These are phyloP conservation scores for Mormoops blainvillei DNA, from an alignment of 2,113 vertebrate species.

Conservation along the genomic window DNA sequence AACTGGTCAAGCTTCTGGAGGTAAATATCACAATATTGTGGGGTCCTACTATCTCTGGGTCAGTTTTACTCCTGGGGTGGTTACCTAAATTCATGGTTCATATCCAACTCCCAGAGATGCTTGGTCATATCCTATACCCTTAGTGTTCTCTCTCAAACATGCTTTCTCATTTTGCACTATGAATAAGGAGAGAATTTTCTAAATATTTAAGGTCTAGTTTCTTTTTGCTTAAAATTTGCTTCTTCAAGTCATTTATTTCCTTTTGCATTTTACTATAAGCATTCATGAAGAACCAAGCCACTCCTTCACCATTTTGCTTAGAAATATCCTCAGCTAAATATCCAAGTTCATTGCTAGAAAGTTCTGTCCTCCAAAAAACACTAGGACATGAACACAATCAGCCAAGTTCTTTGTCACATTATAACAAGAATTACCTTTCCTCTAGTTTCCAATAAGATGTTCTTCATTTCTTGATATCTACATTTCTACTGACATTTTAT, in stretches of 20 bases:
- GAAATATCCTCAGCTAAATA: not conserved
- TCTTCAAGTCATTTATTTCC: not conserved
- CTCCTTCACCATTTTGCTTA: not conserved
- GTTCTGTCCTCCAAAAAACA: not conserved
- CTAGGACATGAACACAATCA: not conserved
- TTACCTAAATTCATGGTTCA: not conserved
- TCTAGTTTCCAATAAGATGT: not conserved
- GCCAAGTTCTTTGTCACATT: not conserved
- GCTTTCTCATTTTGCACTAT: not conserved
- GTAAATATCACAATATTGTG: not conserved
- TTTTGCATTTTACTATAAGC: not conserved
- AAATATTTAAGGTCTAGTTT: not conserved
- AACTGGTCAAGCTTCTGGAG: not conserved
- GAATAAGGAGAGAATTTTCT: not conserved
- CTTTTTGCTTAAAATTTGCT: not conserved
- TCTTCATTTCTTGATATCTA: not conserved
- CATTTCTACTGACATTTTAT: not conserved
- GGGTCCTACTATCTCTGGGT: not conserved
- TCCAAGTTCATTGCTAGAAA: not conserved
- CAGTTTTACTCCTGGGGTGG: not conserved
- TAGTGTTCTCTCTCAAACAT: not conserved
- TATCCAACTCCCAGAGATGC: not conserved
- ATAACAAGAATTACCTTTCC: not conserved
- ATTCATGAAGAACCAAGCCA: not conserved
- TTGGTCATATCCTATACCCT: not conserved